Percentiles rank a stretch among this genome's conserved stretches.
Evolutionary conservation across 2,888 invertebrate species (phyloP).

Genomic region (Prosopocoilus inquinatus): DNA sequence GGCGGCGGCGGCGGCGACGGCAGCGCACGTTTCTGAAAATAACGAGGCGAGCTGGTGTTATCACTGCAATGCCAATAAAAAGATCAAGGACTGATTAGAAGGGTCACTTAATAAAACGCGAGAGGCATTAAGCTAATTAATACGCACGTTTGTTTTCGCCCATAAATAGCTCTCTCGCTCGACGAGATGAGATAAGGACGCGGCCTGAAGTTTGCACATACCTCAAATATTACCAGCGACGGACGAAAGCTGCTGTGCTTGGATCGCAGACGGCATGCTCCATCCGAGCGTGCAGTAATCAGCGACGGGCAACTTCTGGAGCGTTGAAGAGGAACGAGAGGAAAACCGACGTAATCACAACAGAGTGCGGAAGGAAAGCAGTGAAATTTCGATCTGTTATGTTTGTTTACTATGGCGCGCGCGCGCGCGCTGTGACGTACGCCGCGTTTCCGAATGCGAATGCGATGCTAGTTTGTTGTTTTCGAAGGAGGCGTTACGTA

Average conservation of each 20-base stretch:
- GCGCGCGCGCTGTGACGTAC: too few relatives aligned
- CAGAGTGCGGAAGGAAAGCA: background rate
- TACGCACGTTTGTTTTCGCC: slow-evolving; percentile 21
- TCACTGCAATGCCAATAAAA: slow-evolving; percentile 35
- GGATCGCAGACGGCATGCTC: background rate
- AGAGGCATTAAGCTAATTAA: slow-evolving; percentile 17
- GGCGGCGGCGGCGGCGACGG: slow-evolving; percentile 18
- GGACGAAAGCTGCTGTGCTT: background rate
- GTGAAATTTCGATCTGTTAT: background rate
- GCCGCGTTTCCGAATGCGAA: too few relatives aligned
- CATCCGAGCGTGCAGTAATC: background rate
- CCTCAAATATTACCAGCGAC: slow-evolving; percentile 6
- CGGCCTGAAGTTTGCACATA: slow-evolving; percentile 32
- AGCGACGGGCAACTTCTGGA: background rate
- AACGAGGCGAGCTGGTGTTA: slow-evolving; percentile 36
- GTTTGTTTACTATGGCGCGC: background rate
- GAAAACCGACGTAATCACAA: background rate
- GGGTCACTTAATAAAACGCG: slow-evolving; percentile 43
- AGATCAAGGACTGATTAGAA: slow-evolving; percentile 53
- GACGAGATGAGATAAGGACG: slow-evolving; percentile 35
- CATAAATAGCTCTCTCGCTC: slow-evolving; percentile 43
- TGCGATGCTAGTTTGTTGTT: too few relatives aligned
- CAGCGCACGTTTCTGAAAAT: slow-evolving; percentile 33
- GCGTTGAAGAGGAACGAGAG: slow-evolving; percentile 1
- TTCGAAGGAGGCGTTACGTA: too few relatives aligned